phyloP scores from a whole-genome alignment of 2,888 invertebrate genomes.

The Oithona nana region DNA sequence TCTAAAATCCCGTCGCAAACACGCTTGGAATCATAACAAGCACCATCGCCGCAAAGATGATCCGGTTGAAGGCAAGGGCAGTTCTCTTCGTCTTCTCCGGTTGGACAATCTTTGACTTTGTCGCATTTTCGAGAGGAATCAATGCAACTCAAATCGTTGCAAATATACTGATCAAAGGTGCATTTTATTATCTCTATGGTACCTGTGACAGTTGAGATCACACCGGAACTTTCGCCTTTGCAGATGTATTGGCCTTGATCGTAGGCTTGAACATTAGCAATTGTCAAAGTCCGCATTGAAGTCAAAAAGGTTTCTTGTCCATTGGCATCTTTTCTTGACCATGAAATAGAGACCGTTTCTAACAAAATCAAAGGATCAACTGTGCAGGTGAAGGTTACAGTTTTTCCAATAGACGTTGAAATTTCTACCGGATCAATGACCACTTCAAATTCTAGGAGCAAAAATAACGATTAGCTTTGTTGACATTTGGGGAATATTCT shows the following conservation, averaged over 20 bases:
- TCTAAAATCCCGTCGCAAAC: slow-evolving; percentile 42
- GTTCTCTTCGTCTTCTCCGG: background rate
- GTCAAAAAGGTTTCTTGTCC: background rate
- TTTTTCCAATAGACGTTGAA: too few relatives aligned
- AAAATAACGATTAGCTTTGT: too few relatives aligned
- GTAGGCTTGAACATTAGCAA: background rate
- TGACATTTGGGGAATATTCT: too few relatives aligned
- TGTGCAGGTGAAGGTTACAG: background rate
- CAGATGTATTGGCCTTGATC: background rate
- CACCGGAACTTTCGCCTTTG: background rate
- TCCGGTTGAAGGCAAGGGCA: slow-evolving; percentile 14
- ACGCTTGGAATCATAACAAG: slow-evolving; percentile 37
- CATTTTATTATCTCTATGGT: background rate
- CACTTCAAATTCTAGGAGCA: too few relatives aligned
- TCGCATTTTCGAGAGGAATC: background rate
- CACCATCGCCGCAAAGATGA: slow-evolving; percentile 34
- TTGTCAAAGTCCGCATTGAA: background rate
- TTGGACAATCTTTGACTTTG: slow-evolving; percentile 6
- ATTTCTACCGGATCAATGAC: too few relatives aligned
- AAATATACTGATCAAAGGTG: background rate
- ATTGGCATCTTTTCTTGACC: background rate
- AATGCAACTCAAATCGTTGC: background rate
- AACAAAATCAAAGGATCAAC: background rate
- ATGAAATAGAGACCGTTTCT: background rate
- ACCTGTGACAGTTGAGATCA: background rate